Percentiles rank a stretch among this genome's conserved stretches.
phyloP scores from a whole-genome alignment of 1,140 invertebrate genomes.

The Camponotus pennsylvanicus region DNA sequence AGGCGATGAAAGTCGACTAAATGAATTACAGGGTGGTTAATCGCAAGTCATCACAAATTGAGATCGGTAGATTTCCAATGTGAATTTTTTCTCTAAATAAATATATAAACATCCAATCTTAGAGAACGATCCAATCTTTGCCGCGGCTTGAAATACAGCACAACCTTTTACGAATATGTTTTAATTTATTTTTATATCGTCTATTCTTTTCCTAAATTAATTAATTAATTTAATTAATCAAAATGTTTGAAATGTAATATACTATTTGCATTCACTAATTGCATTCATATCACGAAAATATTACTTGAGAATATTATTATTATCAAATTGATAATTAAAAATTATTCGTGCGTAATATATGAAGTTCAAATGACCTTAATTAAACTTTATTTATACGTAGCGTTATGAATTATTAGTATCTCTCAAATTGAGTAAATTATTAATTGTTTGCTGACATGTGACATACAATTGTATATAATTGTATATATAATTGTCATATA shows the following conservation, averaged over 20 bases:
- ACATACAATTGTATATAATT: conserved; percentile 6
- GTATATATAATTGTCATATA: background rate
- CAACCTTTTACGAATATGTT: conserved; percentile 15
- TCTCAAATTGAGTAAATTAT: conserved; percentile 12
- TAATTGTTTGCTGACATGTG: background rate
- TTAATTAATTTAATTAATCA: conserved; percentile 6
- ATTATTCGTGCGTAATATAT: conserved; percentile 18
- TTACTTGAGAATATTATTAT: background rate
- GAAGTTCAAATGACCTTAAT: background rate
- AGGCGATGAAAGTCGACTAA: background rate
- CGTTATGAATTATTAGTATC: background rate
- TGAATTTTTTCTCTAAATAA: background rate
- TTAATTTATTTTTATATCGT: background rate
- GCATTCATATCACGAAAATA: background rate
- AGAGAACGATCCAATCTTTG: background rate
- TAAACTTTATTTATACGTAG: background rate
- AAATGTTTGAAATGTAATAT: conserved; percentile 4
- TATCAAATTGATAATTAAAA: conserved; percentile 45
- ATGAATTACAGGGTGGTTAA: conserved; percentile 22
- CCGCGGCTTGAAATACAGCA: too few relatives aligned
- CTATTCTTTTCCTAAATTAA: background rate
- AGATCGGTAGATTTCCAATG: conserved; percentile 8
- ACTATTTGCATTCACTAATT: conserved; percentile 9
- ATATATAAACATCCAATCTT: background rate
- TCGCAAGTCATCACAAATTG: background rate